These are phyloP conservation scores for Corythaeola cristata DNA, from an alignment of 2,113 vertebrate genomes.

Conservation along the genomic window DNA sequence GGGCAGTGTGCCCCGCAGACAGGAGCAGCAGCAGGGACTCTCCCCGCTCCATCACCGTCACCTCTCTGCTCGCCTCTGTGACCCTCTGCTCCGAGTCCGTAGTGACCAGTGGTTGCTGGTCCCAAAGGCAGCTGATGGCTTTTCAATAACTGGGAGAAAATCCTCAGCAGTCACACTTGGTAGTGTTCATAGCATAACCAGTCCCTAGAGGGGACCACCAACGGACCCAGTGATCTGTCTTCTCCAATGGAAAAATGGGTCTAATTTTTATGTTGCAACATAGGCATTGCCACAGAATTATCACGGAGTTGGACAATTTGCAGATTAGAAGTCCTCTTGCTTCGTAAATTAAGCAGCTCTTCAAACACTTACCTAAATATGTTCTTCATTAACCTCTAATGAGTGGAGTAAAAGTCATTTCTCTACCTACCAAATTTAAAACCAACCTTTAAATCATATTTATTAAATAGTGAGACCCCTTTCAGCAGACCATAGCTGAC, in stretches of 20 bases:
- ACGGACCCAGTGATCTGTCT: neutral
- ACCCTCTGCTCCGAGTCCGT: too few relatives aligned
- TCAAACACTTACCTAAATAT: neutral
- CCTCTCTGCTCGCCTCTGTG: too few relatives aligned
- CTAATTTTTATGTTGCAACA: neutral
- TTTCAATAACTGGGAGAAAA: neutral
- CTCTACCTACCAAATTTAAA: neutral
- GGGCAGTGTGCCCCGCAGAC: too few relatives aligned
- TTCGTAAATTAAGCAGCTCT: neutral
- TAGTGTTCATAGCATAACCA: neutral
- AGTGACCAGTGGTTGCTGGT: neutral
- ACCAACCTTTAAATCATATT: neutral
- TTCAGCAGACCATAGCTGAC: neutral
- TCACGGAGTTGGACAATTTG: neutral
- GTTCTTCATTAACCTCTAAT: neutral
- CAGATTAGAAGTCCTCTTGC: neutral
- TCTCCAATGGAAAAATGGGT: neutral
- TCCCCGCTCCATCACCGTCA: too few relatives aligned
- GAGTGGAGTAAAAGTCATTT: neutral
- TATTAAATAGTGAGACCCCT: neutral
- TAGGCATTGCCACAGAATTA: neutral
- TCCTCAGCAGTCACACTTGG: neutral
- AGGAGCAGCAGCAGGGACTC: too few relatives aligned
- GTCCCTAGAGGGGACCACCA: neutral
- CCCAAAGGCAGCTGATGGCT: neutral